A percentile compares a stretch with the other conserved stretches of the same genome.
phyloP scores from a whole-genome alignment of 2,113 vertebrate species.

The Odontesthes bonariensis region DNA sequence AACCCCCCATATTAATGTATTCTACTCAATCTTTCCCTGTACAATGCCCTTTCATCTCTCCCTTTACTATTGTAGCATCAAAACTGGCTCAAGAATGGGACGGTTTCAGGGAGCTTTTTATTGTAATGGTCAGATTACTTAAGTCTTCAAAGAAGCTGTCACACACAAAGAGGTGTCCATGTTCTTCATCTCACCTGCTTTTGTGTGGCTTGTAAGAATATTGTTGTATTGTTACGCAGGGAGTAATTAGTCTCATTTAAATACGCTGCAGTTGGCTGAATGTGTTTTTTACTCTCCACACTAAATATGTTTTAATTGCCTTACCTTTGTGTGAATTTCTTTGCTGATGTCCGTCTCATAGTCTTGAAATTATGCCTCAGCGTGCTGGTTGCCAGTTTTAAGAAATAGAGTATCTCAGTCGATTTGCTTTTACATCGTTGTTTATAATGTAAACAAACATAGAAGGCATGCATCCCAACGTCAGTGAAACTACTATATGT shows the following conservation, averaged over 20 bases:
- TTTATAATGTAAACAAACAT: too few species aligned
- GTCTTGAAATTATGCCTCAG: not conserved
- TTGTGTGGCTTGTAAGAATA: not conserved
- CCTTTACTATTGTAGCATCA: constrained; percentile 29
- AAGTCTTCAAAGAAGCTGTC: constrained; percentile 6
- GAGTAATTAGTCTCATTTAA: constrained; percentile 8
- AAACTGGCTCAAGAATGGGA: constrained; percentile 5
- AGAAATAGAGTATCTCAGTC: too few species aligned
- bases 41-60: constrained; percentile 33
- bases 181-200: constrained; percentile 15
- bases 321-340: not conserved
- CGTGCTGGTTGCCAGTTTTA: too few species aligned
- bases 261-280: not conserved
- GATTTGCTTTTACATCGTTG: too few species aligned
- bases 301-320: not conserved
- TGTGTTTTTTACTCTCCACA: not conserved
- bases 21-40: constrained; percentile 7
- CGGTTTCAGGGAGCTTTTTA: constrained; percentile 11
- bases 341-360: not conserved
- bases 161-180: not conserved
- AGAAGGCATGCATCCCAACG: too few species aligned
- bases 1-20: constrained; percentile 30
- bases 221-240: not conserved
- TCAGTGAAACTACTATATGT: too few species aligned
- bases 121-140: constrained; percentile 20